Conservation (phyloP, 2,797 vertebrate genomes). For the Tamandua tetradactyla region DNA sequence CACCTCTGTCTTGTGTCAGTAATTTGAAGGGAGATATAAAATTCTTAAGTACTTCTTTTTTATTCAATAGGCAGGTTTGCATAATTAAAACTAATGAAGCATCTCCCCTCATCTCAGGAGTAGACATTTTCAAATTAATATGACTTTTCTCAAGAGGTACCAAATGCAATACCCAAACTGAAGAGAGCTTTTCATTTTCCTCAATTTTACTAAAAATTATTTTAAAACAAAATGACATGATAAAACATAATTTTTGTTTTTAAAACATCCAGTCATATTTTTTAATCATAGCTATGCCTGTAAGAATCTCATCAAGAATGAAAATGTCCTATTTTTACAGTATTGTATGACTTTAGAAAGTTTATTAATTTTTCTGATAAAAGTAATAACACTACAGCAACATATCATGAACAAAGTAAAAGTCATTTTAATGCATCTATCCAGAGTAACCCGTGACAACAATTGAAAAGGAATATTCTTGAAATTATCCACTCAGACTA, state of each 20-base stretch:
- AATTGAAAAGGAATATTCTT: not conserved
- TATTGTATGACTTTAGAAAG: not conserved
- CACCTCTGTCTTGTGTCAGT: constrained; percentile 73
- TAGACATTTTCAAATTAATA: constrained; percentile 1
- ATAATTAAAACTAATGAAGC: constrained; percentile 49
- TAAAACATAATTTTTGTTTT: not conserved
- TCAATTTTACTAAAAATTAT: not conserved
- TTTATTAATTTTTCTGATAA: not conserved
- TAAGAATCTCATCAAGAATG: not conserved
- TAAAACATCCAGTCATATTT: not conserved
- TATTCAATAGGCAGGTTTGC: constrained; percentile 42
- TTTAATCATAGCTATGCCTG: not conserved
- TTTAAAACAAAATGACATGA: not conserved
- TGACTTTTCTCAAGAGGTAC: not conserved
- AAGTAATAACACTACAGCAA: not conserved
- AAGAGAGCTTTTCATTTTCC: not conserved
- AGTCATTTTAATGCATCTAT: not conserved
- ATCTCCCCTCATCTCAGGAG: constrained; percentile 3
- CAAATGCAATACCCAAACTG: not conserved
- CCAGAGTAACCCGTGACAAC: not conserved
- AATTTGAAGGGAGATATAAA: constrained; percentile 60
- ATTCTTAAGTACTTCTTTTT: constrained; percentile 39
- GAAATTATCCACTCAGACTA: not conserved
- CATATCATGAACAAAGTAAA: not conserved
- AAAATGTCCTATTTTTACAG: not conserved